These are phyloP conservation scores for Pionites leucogaster DNA, from an alignment of 2,113 vertebrate genomes.

Conservation along the genomic window DNA sequence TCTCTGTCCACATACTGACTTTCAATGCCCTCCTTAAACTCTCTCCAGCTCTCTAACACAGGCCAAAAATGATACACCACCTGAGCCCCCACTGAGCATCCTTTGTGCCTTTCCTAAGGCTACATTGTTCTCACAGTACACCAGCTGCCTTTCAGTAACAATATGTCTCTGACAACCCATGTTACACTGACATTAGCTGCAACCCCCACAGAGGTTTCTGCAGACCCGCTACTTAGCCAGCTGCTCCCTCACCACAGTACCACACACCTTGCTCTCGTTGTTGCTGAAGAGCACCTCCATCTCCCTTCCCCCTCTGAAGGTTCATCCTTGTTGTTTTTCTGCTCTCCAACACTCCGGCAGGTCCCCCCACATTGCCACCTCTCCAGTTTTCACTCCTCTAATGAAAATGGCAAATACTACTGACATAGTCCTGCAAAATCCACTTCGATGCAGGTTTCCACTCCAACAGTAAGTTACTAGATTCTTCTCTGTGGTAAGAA, in stretches of 20 bases:
- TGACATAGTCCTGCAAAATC: background rate
- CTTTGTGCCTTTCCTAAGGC: background rate
- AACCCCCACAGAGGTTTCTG: background rate
- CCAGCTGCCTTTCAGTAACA: background rate
- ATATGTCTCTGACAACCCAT: background rate
- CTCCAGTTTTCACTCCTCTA: background rate
- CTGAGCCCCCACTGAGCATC: background rate
- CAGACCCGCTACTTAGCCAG: background rate
- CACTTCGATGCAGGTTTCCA: background rate
- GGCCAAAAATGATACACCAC: background rate
- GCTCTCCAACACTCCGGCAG: background rate
- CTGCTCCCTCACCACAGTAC: background rate
- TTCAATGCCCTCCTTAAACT: background rate
- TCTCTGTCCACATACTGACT: background rate
- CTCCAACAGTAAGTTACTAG: background rate
- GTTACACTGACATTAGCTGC: background rate
- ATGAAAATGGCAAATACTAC: background rate
- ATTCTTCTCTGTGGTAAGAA: background rate
- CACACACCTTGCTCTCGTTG: background rate
- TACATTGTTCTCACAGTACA: background rate
- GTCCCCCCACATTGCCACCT: background rate
- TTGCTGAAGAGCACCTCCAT: background rate
- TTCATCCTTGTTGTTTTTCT: rapidly evolving
- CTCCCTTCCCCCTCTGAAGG: background rate
- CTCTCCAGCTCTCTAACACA: background rate